Percentiles rank a stretch among this genome's conserved stretches.
These are phyloP conservation scores for Megaceryle maxima DNA, from an alignment of 2,113 vertebrate species.

Conservation along the genomic window DNA sequence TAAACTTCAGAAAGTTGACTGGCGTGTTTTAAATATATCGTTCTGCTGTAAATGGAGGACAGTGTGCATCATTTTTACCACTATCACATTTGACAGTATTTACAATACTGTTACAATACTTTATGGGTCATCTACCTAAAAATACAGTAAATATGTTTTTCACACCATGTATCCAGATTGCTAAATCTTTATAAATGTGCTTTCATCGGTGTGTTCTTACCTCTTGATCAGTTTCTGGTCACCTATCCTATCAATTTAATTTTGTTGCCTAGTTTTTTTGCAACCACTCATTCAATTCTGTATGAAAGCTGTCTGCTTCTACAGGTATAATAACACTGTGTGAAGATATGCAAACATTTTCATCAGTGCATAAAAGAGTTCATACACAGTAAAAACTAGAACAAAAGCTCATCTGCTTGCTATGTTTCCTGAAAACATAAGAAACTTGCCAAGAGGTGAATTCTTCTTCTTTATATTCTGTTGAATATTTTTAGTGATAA, in stretches of 20 bases:
- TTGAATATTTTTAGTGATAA: background rate
- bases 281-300: background rate
- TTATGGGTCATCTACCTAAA: background rate
- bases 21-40: background rate
- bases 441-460: background rate
- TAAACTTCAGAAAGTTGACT: background rate
- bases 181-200: background rate
- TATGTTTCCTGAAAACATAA: background rate
- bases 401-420: background rate
- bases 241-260: background rate
- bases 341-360: background rate
- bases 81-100: background rate
- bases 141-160: background rate
- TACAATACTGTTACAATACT: background rate
- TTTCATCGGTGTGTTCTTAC: background rate
- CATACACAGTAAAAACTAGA: background rate
- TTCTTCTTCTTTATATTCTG: background rate
- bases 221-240: background rate
- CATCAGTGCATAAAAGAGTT: background rate
- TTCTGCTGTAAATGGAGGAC: background rate
- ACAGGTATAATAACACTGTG: background rate
- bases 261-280: background rate
- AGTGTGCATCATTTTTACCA: background rate
- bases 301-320: background rate
- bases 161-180: background rate